Conservation (phyloP, 2,797 vertebrate species). For the Scleropages formosus region DNA sequence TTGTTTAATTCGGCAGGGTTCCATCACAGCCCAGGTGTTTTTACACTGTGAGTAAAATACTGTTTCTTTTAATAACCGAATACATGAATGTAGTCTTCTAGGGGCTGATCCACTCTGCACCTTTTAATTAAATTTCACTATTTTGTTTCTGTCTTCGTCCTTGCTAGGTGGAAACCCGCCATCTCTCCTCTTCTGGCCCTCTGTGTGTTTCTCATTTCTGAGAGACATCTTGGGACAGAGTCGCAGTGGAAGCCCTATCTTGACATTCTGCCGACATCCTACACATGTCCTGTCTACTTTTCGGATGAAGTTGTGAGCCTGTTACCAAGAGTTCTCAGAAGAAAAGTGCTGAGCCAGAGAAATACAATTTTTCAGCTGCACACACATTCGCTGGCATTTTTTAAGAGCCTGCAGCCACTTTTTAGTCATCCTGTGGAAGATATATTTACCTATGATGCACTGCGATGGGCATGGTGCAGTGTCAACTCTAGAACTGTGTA, state of each 20-base stretch:
- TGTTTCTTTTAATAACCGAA: too few relatives aligned
- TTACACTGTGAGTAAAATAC: too few relatives aligned
- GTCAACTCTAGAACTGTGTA: slow-evolving; percentile 91
- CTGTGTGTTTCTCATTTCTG: slow-evolving; percentile 83
- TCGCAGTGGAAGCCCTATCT: slow-evolving; percentile 88
- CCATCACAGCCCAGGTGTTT: too few relatives aligned
- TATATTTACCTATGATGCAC: slow-evolving; percentile 74
- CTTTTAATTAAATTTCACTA: not conserved
- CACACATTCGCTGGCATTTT: slow-evolving; percentile 66
- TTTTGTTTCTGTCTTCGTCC: not conserved
- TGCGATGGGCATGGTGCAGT: slow-evolving; percentile 93
- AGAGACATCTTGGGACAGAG: slow-evolving; percentile 67
- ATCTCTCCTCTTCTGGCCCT: slow-evolving; percentile 79
- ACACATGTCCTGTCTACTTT: slow-evolving; percentile 81
- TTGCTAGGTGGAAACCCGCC: slow-evolving; percentile 77
- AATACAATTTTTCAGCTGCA: slow-evolving; percentile 64
- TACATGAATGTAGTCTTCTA: too few relatives aligned
- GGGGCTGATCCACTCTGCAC: too few relatives aligned
- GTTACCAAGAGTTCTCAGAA: slow-evolving; percentile 66
- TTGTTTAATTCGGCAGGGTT: too few relatives aligned
- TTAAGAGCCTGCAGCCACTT: slow-evolving; percentile 81
- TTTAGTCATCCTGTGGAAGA: slow-evolving; percentile 62
- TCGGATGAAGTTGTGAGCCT: slow-evolving; percentile 59
- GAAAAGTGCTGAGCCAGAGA: slow-evolving; percentile 73
- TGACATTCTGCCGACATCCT: slow-evolving; percentile 74